Conservation (phyloP, 2,888 invertebrate species). For the Smittia sp. region DNA sequence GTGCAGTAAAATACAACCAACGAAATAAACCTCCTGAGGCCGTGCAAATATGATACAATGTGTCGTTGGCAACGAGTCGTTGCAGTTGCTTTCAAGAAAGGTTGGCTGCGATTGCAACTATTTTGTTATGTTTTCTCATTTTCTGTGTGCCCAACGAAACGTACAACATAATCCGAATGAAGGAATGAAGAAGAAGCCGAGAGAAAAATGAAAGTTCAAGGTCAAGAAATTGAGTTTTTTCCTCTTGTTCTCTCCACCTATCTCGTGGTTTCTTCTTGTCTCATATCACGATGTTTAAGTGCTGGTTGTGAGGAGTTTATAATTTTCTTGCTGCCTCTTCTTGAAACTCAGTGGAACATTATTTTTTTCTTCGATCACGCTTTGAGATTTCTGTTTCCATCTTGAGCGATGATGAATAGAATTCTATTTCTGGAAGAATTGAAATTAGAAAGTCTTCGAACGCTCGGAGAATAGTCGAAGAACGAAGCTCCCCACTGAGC, state of each 20-base stretch:
- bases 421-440: not conserved
- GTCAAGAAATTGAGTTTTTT: conserved; percentile 37
- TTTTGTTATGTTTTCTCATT: no score
- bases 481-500: not conserved
- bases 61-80: no score
- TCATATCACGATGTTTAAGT: conserved; percentile 15
- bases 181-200: conserved; percentile 21
- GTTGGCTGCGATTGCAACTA: not conserved
- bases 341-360: not conserved
- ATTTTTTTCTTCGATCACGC: not conserved
- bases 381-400: not conserved
- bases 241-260: conserved; percentile 22
- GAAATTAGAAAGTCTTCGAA: conserved; percentile 7
- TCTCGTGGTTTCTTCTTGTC: not conserved
- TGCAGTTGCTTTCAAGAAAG: not conserved
- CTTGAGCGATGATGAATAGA: not conserved
- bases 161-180: conserved; percentile 19
- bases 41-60: no score
- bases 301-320: conserved; percentile 28
- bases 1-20: not conserved
- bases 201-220: conserved; percentile 41
- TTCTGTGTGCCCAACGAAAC: not conserved
- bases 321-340: not conserved
- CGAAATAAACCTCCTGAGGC: not conserved
- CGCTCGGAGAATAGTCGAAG: not conserved